Evolutionary conservation across 2,797 vertebrate genomes (phyloP).

Genomic region (Xiphophorus birchmanni): DNA sequence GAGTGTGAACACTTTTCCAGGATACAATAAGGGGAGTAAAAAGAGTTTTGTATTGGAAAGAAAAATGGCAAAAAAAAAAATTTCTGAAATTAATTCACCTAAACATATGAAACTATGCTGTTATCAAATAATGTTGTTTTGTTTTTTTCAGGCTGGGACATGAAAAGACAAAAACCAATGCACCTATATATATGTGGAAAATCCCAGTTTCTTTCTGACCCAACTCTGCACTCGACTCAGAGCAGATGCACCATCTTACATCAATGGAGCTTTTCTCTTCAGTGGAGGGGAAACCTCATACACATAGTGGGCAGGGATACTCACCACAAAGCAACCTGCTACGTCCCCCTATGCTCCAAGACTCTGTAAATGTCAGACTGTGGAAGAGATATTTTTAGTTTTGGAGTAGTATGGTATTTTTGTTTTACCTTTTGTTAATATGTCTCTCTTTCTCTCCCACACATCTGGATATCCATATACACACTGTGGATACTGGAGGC

Average conservation of each 20-base stretch:
- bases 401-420: constrained; percentile 87
- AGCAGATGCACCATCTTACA: constrained; percentile 76
- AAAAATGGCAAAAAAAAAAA: constrained; percentile 45
- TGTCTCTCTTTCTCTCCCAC: constrained; percentile 11
- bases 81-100: neutral
- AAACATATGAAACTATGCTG: neutral
- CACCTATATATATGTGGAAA: constrained; percentile 65
- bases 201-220: constrained; percentile 74
- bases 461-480: constrained; percentile 21
- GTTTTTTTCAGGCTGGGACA: constrained; percentile 49
- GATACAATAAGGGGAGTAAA: constrained; percentile 24
- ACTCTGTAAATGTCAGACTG: constrained; percentile 85
- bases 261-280: constrained; percentile 87
- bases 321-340: constrained; percentile 67
- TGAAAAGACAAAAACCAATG: constrained; percentile 48
- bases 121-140: neutral
- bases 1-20: neutral
- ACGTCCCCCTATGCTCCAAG: constrained; percentile 77
- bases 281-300: constrained; percentile 80
- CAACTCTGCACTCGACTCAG: constrained; percentile 60
- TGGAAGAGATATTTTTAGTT: constrained; percentile 85
- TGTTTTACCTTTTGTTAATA: constrained; percentile 84
- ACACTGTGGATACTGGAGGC: constrained; percentile 12
- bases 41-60: constrained; percentile 44
- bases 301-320: constrained; percentile 50